Base-by-base conservation (phyloP, 2,888 invertebrate genomes). In the Cantharis lateralis region DNA sequence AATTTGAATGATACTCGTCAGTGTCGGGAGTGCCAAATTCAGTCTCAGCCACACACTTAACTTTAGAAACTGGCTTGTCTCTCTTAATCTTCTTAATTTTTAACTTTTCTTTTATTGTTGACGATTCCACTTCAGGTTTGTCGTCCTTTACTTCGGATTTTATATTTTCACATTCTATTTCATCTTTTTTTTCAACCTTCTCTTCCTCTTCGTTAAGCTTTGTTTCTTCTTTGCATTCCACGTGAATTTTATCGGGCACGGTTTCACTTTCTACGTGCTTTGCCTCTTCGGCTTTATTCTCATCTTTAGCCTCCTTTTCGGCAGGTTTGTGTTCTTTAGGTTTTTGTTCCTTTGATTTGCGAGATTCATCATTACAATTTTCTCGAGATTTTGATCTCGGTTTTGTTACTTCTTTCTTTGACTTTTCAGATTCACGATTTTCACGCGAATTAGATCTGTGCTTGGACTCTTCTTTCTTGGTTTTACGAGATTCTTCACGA, bases 1-100 rank as follows among this genome's bases (percentile, higher is more conserved):
- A 85, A 75, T 84, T 82, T 18, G 84, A 84, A 61, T 81, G 82
- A 72, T 85, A 85, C 70, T 85, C 85, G 2, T 85, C 83, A 3
- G 84, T 85, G 74, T 85, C 82, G 7, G 85, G 85, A 26, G 83
- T 84, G 63, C 75, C 72, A 11, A 62, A 62, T 64, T 79, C 79
- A 26, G 68, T 71, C 48, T 71, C 77, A 10, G 70, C 69, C 5
- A 63, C 68, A 15, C 71, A 71, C 28, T 70, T 75, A 18, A 71
- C 69, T 71, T 20, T 24, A 15, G 15, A 9, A 18, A 3, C 9
- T 9, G 15, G 16, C 2, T n/a, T 73, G 0, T 11, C 68, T 70
- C 64, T 78, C 73, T 71, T 68, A 26, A 0, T 48, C 16, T 68
- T 72, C 26, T 72, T 71, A n/a, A 26, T 20, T 32, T 71, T 78